phyloP scores from a whole-genome alignment of 2,888 invertebrate genomes.

The Alviniconcha strummeri region DNA sequence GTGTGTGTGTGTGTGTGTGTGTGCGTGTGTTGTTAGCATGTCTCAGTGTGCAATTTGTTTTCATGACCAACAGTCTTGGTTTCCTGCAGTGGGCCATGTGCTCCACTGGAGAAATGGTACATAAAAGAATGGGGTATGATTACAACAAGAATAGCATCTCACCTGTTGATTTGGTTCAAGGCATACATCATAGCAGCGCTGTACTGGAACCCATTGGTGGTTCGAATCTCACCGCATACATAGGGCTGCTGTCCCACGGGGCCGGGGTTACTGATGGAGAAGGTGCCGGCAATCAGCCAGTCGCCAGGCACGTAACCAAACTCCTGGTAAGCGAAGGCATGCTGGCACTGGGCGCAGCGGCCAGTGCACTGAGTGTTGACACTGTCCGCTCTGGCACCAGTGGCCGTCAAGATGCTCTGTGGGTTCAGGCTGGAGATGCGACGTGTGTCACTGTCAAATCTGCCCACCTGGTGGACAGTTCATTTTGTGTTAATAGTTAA shows the following conservation, averaged over 20 bases:
- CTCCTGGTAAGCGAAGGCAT: conserved; percentile 49
- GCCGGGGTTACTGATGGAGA: conserved; percentile 53
- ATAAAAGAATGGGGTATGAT: no score
- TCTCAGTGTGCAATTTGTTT: no score
- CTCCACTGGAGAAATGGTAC: no score
- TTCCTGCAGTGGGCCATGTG: no score
- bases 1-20: no score
- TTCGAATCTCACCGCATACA: conserved; percentile 51
- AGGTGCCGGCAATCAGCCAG: conserved; percentile 57
- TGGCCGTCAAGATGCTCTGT: conserved; percentile 33
- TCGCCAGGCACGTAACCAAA: conserved; percentile 52
- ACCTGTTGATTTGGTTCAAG: conserved; percentile 53
- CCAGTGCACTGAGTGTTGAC: conserved; percentile 44
- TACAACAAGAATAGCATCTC: conserved; percentile 2
- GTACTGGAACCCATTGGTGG: conserved; percentile 58
- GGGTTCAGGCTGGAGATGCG: conserved; percentile 36
- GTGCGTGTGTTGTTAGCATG: no score
- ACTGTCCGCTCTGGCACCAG: conserved; percentile 27
- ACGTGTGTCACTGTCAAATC: conserved; percentile 42
- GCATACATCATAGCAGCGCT: conserved; percentile 59
- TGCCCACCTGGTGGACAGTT: conserved; percentile 51
- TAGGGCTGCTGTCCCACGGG: conserved; percentile 45
- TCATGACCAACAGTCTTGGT: no score
- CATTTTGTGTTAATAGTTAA: no score
- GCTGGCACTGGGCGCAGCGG: conserved; percentile 55